Conservation (phyloP, 2,113 vertebrate species). For the Chiloscyllium plagiosum region DNA sequence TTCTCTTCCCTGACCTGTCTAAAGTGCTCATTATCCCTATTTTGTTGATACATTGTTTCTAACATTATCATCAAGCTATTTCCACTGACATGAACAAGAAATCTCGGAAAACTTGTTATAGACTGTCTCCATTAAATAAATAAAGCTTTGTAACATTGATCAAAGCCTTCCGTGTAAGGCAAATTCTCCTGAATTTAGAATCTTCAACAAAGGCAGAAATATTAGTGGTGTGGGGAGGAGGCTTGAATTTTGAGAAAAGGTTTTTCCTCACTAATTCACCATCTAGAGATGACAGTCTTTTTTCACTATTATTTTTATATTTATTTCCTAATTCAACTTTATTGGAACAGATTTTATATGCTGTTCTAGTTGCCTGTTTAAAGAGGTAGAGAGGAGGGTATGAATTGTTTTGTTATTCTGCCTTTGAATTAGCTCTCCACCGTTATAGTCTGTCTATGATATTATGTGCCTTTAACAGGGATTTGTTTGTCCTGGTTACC, state of each 20-base stretch:
- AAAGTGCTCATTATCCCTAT: neutral
- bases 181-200: neutral
- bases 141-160: neutral
- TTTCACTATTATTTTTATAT: neutral
- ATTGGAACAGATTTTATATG: neutral
- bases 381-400: neutral
- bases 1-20: neutral
- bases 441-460: neutral
- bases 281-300: neutral
- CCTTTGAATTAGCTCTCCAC: neutral
- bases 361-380: neutral
- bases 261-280: neutral
- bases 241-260: neutral
- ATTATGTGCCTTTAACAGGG: too few relatives aligned
- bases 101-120: neutral
- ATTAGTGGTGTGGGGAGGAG: neutral
- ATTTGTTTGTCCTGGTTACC: too few relatives aligned
- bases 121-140: neutral
- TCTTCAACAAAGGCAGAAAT: neutral
- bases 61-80: neutral
- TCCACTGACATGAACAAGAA: neutral
- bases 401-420: neutral
- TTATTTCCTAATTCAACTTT: neutral
- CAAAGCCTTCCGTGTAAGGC: neutral
- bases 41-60: neutral